Base-by-base conservation (phyloP, 1,140 invertebrate genomes). In the Latrodectus geometricus region DNA sequence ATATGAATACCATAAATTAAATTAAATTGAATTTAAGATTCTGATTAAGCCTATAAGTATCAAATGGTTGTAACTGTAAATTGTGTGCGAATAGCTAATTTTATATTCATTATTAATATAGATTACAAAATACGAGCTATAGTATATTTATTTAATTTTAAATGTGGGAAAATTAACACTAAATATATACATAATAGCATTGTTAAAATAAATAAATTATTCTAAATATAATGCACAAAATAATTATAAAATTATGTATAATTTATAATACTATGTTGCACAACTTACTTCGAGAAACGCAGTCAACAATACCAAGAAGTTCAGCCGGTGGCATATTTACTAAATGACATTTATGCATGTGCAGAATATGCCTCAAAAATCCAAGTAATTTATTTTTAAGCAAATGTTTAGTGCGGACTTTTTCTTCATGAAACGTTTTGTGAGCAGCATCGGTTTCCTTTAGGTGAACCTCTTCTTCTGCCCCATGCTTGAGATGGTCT, bases 211-310 rank as follows among this genome's bases (percentile, higher is more conserved):
- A 35, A 35, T 35, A 3, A 35, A 3, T 35, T 35, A 3, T 35
- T 5, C 35, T 35, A 3, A 35, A 35, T 35, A 3, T 5, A 35
- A 35, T 35, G 35, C 35, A 35, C 35, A 35, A 35, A 35, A 35
- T 35, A 3, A 35, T 35, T 35, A 35, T 35, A 35, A 35, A 5
- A 35, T 35, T 61, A 61, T 61, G 9, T 20, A 7, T 3, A 69
- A 21, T 4, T 69, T 69, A 69, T 15, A 69, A 15, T n/a, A 69
- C 2, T 15, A n/a, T 15, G 12, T 69, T 69, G 4, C n/a, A 11
- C 15, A 7, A 74, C 80, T 74, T 66, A 83, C 80, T 83, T 83
- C 56, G 73, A 14, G 80, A 83, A 65, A 83, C 65, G 35, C 80
- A 83, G 20, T 83, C 70, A 21, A 83, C 20, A 65, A 83, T 83